Evolutionary conservation across 2,888 invertebrate species (phyloP).

Genomic region (Caradrina clavipalpis): DNA sequence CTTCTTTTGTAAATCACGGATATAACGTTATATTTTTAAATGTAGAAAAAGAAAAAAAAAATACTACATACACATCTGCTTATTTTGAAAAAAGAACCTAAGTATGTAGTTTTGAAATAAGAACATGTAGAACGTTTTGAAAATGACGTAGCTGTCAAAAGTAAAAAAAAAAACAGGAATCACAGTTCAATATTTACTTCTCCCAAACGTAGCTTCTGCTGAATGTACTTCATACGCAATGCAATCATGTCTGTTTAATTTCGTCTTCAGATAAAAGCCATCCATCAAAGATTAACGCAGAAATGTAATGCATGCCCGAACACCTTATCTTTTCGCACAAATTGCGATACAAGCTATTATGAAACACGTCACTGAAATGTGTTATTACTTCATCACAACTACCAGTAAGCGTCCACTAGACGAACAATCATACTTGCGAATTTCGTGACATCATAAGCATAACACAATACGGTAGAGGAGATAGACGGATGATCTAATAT

Average conservation of each 20-base stretch:
- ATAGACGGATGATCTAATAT: slow-evolving; percentile 7
- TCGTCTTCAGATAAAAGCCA: slow-evolving; percentile 24
- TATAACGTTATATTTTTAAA: slow-evolving; percentile 2
- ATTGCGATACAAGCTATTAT: slow-evolving; percentile 26
- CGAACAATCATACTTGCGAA: slow-evolving; percentile 10
- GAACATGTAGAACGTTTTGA: background rate
- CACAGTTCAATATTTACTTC: too few relatives aligned
- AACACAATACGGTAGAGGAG: background rate
- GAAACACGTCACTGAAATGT: slow-evolving; percentile 11
- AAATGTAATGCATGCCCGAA: slow-evolving; percentile 22
- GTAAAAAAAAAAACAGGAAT: too few relatives aligned
- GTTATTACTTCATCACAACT: slow-evolving; percentile 8
- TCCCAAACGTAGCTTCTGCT: too few relatives aligned
- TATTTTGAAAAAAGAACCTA: slow-evolving; percentile 4
- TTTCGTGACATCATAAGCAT: slow-evolving; percentile 14
- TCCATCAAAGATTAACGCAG: slow-evolving; percentile 42
- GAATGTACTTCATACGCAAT: slow-evolving; percentile 9
- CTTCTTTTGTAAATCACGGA: slow-evolving; percentile 28
- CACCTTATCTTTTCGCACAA: slow-evolving; percentile 42
- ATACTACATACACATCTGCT: background rate
- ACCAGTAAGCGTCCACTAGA: slow-evolving; percentile 1
- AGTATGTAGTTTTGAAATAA: background rate
- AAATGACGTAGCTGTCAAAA: too few relatives aligned
- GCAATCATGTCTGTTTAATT: slow-evolving; percentile 43
- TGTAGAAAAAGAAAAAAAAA: background rate